Conservation (phyloP, 2,797 vertebrate genomes). For the Siniperca undulata region DNA sequence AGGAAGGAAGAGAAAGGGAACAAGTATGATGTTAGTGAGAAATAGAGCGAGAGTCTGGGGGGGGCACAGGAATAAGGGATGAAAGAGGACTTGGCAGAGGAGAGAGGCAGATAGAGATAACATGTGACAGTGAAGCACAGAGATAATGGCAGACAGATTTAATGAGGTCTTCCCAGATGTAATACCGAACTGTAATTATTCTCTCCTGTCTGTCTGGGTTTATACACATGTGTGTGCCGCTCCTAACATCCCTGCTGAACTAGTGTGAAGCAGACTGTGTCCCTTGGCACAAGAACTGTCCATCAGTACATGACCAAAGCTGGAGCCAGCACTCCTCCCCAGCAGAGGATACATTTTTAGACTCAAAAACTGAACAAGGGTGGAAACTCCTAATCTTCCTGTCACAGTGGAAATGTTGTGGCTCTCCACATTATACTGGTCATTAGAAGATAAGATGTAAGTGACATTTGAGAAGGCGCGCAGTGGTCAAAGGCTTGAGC, state of each 20-base stretch:
- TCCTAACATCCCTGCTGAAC: slow-evolving; percentile 51
- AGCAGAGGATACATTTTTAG: neutral
- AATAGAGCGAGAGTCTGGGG: neutral
- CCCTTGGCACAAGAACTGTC: slow-evolving; percentile 53
- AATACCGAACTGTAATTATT: slow-evolving; percentile 74
- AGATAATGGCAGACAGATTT: slow-evolving; percentile 73
- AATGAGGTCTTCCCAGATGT: slow-evolving; percentile 77
- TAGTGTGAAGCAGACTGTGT: slow-evolving; percentile 42
- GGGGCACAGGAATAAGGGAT: slow-evolving; percentile 28
- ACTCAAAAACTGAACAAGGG: neutral
- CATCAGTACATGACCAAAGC: slow-evolving; percentile 55
- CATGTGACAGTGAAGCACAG: slow-evolving; percentile 69
- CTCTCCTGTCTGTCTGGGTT: slow-evolving; percentile 60
- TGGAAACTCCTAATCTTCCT: neutral
- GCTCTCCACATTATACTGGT: neutral
- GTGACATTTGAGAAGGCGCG: neutral
- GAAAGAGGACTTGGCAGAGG: slow-evolving; percentile 56
- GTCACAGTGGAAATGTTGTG: neutral
- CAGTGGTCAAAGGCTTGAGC: neutral
- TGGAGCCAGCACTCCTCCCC: slow-evolving; percentile 32
- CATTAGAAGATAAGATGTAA: neutral
- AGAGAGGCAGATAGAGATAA: slow-evolving; percentile 66
- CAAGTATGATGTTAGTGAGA: slow-evolving; percentile 43
- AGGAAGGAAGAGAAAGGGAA: slow-evolving; percentile 21
- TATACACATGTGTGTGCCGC: slow-evolving; percentile 45